These are phyloP conservation scores for Drosophila mimica DNA, from an alignment of 2,888 invertebrate genomes.

Conservation along the genomic window DNA sequence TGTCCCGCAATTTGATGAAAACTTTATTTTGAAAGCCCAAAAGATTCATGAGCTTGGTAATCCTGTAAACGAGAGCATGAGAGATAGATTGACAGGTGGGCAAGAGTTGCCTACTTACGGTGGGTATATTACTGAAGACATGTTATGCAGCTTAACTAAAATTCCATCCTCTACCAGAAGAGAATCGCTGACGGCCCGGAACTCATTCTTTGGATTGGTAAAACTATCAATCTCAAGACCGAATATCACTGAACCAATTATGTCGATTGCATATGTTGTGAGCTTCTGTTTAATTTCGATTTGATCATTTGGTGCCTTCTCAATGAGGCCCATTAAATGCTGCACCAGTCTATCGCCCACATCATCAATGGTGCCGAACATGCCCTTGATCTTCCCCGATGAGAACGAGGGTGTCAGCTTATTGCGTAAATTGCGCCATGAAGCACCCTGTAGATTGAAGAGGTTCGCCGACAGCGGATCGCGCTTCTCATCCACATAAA, in stretches of 20 bases:
- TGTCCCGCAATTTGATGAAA: conserved; percentile 78
- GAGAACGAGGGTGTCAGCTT: conserved; percentile 89
- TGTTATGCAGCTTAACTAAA: conserved; percentile 51
- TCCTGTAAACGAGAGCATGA: conserved; percentile 32
- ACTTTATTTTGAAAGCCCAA: conserved; percentile 64
- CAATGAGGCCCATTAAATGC: conserved; percentile 82
- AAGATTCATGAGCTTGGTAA: conserved; percentile 61
- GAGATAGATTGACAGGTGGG: background rate
- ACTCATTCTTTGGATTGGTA: conserved; percentile 82
- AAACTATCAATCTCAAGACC: conserved; percentile 84
- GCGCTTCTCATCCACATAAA: conserved; percentile 87
- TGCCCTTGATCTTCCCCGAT: conserved; percentile 88
- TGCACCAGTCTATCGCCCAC: conserved; percentile 86
- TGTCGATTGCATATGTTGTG: conserved; percentile 84
- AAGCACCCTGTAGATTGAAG: conserved; percentile 82
- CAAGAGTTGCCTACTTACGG: conserved; percentile 64
- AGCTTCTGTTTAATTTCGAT: conserved; percentile 85
- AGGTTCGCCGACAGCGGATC: conserved; percentile 87
- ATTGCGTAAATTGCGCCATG: conserved; percentile 88
- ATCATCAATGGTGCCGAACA: conserved; percentile 87
- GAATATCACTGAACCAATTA: conserved; percentile 85
- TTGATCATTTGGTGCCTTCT: conserved; percentile 75
- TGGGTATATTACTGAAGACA: conserved; percentile 74
- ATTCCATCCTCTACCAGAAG: conserved; percentile 32
- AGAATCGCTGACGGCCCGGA: conserved; percentile 70